Percentiles rank a stretch among this genome's conserved stretches.
Conservation (phyloP, 1,140 invertebrate genomes). For the Sitophilus oryzae region DNA sequence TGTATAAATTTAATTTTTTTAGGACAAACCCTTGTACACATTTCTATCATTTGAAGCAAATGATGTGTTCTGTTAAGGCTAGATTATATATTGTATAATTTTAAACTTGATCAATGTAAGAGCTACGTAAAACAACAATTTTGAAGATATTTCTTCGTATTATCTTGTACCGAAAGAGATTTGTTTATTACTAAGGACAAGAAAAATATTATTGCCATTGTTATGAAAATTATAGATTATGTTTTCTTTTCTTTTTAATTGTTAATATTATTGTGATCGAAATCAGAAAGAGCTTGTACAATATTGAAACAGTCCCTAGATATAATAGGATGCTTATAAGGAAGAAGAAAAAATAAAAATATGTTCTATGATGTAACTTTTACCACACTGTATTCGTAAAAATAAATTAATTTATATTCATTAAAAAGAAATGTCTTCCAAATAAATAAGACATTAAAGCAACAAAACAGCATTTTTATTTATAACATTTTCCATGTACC, state of each 20-base stretch:
- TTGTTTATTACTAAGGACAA: background rate
- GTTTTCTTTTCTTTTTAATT: too few relatives aligned
- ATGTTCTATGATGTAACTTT: constrained; percentile 20
- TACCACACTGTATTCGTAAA: constrained; percentile 39
- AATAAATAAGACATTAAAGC: constrained; percentile 43
- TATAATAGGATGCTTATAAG: constrained; percentile 29
- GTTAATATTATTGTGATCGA: constrained; percentile 6
- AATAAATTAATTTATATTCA: constrained; percentile 43
- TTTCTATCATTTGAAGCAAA: too few relatives aligned
- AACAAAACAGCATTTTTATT: too few relatives aligned
- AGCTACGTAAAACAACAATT: constrained; percentile 1
- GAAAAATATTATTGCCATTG: background rate
- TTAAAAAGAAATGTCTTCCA: constrained; percentile 44
- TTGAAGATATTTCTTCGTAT: constrained; percentile 11
- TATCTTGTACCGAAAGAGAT: background rate
- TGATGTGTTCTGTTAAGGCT: constrained; percentile 9
- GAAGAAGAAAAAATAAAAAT: constrained; percentile 13
- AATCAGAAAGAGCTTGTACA: constrained; percentile 30
- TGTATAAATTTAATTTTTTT: too few relatives aligned
- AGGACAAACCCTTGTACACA: too few relatives aligned
- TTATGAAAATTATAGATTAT: background rate
- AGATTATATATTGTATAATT: background rate
- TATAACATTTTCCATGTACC: too few relatives aligned
- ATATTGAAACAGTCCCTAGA: constrained; percentile 31
- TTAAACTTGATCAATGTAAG: constrained; percentile 11